Evolutionary conservation across 2,797 vertebrate species (phyloP).

Genomic region (Manis crassicaudata): DNA sequence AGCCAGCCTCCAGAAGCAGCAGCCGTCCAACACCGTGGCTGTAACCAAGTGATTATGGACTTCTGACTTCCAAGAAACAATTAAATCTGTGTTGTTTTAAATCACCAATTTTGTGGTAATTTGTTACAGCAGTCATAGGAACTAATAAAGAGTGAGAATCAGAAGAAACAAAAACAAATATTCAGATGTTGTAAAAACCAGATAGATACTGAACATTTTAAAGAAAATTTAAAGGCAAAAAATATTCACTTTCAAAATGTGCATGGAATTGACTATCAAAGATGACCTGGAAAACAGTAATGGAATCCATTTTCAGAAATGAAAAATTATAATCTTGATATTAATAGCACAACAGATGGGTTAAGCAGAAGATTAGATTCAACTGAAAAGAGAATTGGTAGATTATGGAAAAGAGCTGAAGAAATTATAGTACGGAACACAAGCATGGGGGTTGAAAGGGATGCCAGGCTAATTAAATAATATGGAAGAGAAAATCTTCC

Average conservation of each 20-base stretch:
- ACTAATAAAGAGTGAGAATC: background rate
- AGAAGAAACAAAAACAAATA: background rate
- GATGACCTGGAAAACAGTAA: background rate
- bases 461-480: background rate
- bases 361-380: background rate
- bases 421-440: background rate
- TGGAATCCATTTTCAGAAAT: background rate
- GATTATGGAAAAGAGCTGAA: background rate
- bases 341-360: background rate
- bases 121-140: background rate
- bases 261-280: background rate
- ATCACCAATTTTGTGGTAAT: background rate
- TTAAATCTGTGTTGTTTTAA: background rate
- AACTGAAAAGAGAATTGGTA: background rate
- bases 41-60: background rate
- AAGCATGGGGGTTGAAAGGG: background rate
- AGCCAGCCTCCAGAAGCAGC: background rate
- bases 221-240: background rate
- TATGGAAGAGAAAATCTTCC: background rate
- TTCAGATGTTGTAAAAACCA: background rate
- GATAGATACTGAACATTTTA: background rate
- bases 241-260: background rate
- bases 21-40: background rate
- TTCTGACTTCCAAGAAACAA: background rate
- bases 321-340: background rate